Evolutionary conservation across 2,797 vertebrate genomes (phyloP).

Genomic region (Xyrichtys novacula): DNA sequence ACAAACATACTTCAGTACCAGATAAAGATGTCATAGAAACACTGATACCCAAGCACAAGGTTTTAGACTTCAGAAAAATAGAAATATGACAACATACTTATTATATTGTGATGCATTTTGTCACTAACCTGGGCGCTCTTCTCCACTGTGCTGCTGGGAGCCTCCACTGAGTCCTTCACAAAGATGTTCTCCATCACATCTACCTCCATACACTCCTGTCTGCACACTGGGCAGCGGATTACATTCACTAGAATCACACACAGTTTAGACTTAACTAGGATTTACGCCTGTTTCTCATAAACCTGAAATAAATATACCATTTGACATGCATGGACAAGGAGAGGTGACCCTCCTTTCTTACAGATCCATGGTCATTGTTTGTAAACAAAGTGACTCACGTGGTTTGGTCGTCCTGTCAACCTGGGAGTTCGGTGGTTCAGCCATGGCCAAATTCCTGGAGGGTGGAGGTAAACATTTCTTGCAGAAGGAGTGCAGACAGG

Average conservation of each 20-base stretch:
- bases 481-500: slow-evolving; percentile 92
- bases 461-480: slow-evolving; percentile 87
- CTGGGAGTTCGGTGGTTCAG: slow-evolving; percentile 50
- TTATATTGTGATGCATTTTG: neutral
- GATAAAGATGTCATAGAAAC: too few relatives aligned
- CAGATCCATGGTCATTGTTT: slow-evolving; percentile 34
- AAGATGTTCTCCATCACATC: slow-evolving; percentile 94
- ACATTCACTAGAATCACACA: slow-evolving; percentile 85
- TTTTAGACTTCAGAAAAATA: too few relatives aligned
- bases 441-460: slow-evolving; percentile 85
- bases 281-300: too few relatives aligned
- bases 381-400: slow-evolving; percentile 77
- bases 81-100: too few relatives aligned
- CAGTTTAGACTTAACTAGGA: too few relatives aligned
- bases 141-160: slow-evolving; percentile 94
- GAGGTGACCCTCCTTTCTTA: neutral
- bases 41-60: too few relatives aligned
- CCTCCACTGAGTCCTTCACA: slow-evolving; percentile 91
- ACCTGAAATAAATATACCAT: too few relatives aligned
- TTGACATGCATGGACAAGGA: too few relatives aligned
- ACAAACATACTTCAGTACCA: too few relatives aligned
- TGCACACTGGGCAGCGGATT: slow-evolving; percentile 92
- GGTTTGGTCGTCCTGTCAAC: slow-evolving; percentile 54
- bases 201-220: slow-evolving; percentile 91
- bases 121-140: slow-evolving; percentile 90